These are phyloP conservation scores for Monochamus alternatus DNA, from an alignment of 2,888 invertebrate species.

Conservation along the genomic window DNA sequence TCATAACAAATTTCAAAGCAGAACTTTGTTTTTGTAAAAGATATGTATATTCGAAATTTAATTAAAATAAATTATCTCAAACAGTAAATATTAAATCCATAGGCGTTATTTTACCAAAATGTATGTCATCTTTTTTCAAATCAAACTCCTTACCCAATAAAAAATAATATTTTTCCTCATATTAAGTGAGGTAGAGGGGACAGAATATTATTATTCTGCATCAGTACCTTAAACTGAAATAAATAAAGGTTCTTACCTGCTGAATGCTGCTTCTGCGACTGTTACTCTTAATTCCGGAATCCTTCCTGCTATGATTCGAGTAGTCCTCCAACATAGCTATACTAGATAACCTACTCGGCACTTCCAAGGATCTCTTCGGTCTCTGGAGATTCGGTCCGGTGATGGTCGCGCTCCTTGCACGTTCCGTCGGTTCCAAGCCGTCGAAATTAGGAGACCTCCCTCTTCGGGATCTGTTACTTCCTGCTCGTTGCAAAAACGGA, in stretches of 20 bases:
- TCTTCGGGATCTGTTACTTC: slow-evolving; percentile 71
- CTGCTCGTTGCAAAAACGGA: slow-evolving; percentile 68
- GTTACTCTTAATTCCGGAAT: slow-evolving; percentile 90
- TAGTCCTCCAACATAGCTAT: slow-evolving; percentile 74
- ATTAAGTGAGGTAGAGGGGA: too few relatives aligned
- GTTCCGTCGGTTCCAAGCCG: slow-evolving; percentile 59
- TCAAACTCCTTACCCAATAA: neutral
- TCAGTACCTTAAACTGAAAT: neutral
- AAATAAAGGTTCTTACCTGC: slow-evolving; percentile 74
- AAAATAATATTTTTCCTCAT: too few relatives aligned
- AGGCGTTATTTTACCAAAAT: too few relatives aligned
- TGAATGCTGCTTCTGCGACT: slow-evolving; percentile 90
- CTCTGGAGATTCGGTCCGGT: slow-evolving; percentile 68
- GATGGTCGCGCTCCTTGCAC: slow-evolving; percentile 67
- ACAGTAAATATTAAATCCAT: too few relatives aligned
- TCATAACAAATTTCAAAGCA: too few relatives aligned
- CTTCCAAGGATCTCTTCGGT: slow-evolving; percentile 71
- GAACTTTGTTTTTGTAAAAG: too few relatives aligned
- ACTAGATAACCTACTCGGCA: slow-evolving; percentile 65
- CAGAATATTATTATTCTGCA: too few relatives aligned
- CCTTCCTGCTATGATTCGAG: slow-evolving; percentile 88
- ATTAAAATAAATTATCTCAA: too few relatives aligned
- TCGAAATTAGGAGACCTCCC: slow-evolving; percentile 70
- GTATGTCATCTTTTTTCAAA: neutral
- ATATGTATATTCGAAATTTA: too few relatives aligned